A percentile compares a stretch with the other conserved stretches of the same genome.
phyloP scores from a whole-genome alignment of 1,140 invertebrate genomes.

The Wasmannia auropunctata region DNA sequence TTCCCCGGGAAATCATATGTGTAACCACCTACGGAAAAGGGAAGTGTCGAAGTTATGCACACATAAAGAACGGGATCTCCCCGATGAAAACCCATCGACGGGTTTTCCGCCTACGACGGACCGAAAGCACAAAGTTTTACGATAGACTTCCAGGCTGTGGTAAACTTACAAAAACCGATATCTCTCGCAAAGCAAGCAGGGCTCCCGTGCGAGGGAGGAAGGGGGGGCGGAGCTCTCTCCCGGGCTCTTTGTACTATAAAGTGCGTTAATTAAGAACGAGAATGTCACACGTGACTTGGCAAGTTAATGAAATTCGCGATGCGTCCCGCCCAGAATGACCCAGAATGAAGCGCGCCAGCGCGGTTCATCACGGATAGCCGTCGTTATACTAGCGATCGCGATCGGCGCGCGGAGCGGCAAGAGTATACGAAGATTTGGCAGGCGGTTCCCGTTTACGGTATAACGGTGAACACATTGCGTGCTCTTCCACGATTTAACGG shows the following conservation, averaged over 20 bases:
- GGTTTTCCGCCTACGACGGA: not conserved
- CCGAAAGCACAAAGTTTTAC: not conserved
- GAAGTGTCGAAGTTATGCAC: not conserved
- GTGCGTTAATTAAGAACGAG: not conserved
- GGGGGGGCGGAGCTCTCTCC: too few relatives aligned
- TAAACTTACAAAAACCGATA: not conserved
- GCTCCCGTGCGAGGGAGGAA: too few relatives aligned
- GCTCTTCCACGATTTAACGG: conserved; percentile 44
- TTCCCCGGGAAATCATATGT: conserved; percentile 4
- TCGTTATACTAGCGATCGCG: conserved; percentile 6
- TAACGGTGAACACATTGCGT: conserved; percentile 20
- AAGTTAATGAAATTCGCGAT: not conserved
- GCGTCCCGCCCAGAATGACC: not conserved
- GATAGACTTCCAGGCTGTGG: not conserved
- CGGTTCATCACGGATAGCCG: not conserved
- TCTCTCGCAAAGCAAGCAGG: not conserved
- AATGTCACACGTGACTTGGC: not conserved
- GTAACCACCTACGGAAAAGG: not conserved
- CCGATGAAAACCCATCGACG: too few relatives aligned
- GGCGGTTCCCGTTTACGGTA: conserved; percentile 49
- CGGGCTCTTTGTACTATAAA: not conserved
- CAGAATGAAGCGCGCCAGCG: too few relatives aligned
- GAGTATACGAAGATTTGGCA: not conserved
- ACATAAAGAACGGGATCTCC: not conserved
- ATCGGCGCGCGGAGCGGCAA: not conserved